Evolutionary conservation across 1,140 invertebrate species (phyloP).

Genomic region (Drosophila gunungcola): DNA sequence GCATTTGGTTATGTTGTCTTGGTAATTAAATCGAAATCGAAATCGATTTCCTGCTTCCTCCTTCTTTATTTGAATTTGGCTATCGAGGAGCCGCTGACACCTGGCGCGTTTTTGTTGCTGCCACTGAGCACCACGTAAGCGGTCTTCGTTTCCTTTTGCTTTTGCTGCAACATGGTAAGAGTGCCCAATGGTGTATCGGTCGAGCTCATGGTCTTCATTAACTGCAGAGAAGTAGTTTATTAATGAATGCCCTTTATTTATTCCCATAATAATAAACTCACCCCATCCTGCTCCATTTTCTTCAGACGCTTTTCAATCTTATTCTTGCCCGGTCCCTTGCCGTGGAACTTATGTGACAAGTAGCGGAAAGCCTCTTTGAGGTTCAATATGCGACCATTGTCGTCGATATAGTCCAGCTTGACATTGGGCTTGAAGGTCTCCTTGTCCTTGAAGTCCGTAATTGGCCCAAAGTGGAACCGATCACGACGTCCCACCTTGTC

Average conservation of each 20-base stretch:
- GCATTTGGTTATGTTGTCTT: slow-evolving; percentile 72
- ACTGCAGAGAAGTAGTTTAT: slow-evolving; percentile 86
- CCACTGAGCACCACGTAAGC: slow-evolving; percentile 98
- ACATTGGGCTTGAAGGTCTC: slow-evolving; percentile 96
- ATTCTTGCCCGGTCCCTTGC: slow-evolving; percentile 99
- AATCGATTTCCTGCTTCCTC: neutral
- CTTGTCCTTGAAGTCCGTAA: slow-evolving; percentile 97
- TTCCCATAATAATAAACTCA: slow-evolving; percentile 83
- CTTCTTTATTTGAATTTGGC: slow-evolving; percentile 81
- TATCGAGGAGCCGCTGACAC: slow-evolving; percentile 68
- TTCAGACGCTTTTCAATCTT: slow-evolving; percentile 98
- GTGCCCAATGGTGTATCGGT: slow-evolving; percentile 99
- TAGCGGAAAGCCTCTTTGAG: slow-evolving; percentile 99
- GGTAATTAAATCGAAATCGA: slow-evolving; percentile 3
- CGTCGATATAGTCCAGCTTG: slow-evolving; percentile 99
- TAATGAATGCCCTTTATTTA: neutral
- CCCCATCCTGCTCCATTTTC: slow-evolving; percentile 96
- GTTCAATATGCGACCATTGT: slow-evolving; percentile 94
- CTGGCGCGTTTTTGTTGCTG: slow-evolving; percentile 87
- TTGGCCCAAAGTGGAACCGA: slow-evolving; percentile 92
- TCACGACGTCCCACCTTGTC: slow-evolving; percentile 92
- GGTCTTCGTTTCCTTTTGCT: slow-evolving; percentile 98
- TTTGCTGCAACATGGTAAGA: slow-evolving; percentile 96
- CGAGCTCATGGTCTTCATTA: slow-evolving; percentile 99
- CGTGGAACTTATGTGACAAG: slow-evolving; percentile 99